Evolutionary conservation across 2,888 invertebrate species (phyloP).

Genomic region (Escarpia spicata): DNA sequence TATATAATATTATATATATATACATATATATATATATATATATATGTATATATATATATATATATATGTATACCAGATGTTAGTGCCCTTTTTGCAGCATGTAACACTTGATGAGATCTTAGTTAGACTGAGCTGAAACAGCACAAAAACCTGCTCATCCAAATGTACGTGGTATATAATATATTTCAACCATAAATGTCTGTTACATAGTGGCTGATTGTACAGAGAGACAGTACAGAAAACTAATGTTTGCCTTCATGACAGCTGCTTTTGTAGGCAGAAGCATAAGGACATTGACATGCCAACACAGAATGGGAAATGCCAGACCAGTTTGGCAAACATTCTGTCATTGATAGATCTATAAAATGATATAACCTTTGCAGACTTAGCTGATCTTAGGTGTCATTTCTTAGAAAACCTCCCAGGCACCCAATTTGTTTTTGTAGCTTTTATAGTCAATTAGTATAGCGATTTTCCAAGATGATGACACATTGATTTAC

Average conservation of each 20-base stretch:
- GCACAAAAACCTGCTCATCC: neutral
- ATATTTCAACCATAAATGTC: neutral
- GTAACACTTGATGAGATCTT: no score
- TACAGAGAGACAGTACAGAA: neutral
- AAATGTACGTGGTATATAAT: neutral
- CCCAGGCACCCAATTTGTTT: neutral
- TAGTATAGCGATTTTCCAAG: neutral
- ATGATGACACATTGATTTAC: neutral
- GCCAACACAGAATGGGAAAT: neutral
- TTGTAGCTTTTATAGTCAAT: neutral
- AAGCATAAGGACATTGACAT: neutral
- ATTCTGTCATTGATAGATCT: conserved; percentile 6
- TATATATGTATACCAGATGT: no score
- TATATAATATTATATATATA: no score
- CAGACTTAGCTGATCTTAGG: neutral
- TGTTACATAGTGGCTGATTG: neutral
- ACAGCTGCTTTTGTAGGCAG: neutral
- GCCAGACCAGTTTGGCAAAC: neutral
- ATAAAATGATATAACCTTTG: neutral
- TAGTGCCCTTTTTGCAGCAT: no score
- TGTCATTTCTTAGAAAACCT: neutral
- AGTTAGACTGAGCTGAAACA: neutral
- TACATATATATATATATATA: no score
- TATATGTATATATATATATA: no score
- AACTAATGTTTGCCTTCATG: neutral